Base-by-base conservation (phyloP, 2,797 vertebrate genomes). In the Schizothorax lantsangensis region DNA sequence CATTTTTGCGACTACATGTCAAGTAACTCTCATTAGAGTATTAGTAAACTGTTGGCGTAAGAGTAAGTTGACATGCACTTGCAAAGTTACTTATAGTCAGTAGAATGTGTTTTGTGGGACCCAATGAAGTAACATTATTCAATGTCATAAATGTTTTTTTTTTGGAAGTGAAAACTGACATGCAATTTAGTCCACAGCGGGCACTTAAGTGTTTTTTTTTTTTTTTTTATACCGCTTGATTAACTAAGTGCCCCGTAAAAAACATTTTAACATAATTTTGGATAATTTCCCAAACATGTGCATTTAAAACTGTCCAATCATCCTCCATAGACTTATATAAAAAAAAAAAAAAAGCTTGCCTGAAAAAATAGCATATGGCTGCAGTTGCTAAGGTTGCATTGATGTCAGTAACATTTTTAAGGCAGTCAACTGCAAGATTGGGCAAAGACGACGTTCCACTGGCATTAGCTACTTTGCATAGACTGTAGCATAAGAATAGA, bases 221-320 rank as follows among this genome's bases (percentile, higher is more conserved):
- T 26, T 47, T 47, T 15, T 15, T 47, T 17, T 5, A 52, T 75
- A 49, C 1, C 1, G 17, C 45, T 52, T 75, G 33, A 78, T 21
- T n/a, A n/a, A 36, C 19, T 77, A 59, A 79, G 36, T 45, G 77
- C 30, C n/a, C 77, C 2, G 1, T 62, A 45, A 62, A 64, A 15
- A 45, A 45, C 8, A 79, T 79, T 62, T 62, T 30, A 62, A 64
- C 78, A 64, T 43, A 30, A 6, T 79, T 79, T 79, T 30, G 78
- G 78, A 79, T 79, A 45, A 62, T 79, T 79, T 79, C 78, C 23
- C 57, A 79, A 14, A 64, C n/a, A 26, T 62, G 57, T 43, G 38
- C 4, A 62, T 79, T 79, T 62, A 43, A 79, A 62, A 79, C 77
- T 62, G 43, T 19, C 57, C 57, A 64, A 43, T 15, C 38, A 62